Evolutionary conservation across 2,113 vertebrate genomes (phyloP), one percentile per base, ranked within the genome.

Genomic region (Seriola quinqueradiata): DNA sequence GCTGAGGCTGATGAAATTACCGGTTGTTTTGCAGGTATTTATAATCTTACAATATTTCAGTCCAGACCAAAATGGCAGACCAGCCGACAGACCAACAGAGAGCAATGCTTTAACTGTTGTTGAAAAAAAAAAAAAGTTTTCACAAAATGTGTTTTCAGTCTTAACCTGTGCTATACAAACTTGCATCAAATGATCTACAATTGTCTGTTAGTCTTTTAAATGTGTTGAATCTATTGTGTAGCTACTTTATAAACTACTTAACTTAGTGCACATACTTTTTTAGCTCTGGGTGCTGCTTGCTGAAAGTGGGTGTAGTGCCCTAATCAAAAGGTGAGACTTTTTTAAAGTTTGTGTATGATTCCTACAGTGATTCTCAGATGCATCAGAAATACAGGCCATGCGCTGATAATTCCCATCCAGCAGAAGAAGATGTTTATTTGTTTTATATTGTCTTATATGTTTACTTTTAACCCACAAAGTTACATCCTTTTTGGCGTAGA

Each of bases 401-500:
- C 5, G 65, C 5, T 23, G 32, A 13, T 52, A 63, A 71, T 25
- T 55, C 55, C 63, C 21, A 44, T 50, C 67, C 34, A 58, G 42
- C 68, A 42, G 14, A 60, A 11, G 46, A 72, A 54, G 42, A 67
- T 1, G 44, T 48, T 19, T n/a, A 57, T 28, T 52, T 63, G 19
- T 28, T 28, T 28, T 28, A 28, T 28, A 28, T 28, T 28, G 28
- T 28, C 23, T 67, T 2, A 16, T 32, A 28, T 61, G 46, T 79
- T 70, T 28, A 23, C 23, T 36, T 58, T 65, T 34, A 4, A 70
- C 50, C 50, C 64, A 65, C 32, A 84, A 64, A 75, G n/a, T 63
- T 63, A 19, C 48, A 40, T 55, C 21, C 64, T 70, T 32, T 48
- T 13, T 40, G 42, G 23, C 23, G 17, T 59, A n/a, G 60, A 72